These are phyloP conservation scores for Numenius arquata DNA, from an alignment of 2,113 vertebrate genomes.

Conservation along the genomic window DNA sequence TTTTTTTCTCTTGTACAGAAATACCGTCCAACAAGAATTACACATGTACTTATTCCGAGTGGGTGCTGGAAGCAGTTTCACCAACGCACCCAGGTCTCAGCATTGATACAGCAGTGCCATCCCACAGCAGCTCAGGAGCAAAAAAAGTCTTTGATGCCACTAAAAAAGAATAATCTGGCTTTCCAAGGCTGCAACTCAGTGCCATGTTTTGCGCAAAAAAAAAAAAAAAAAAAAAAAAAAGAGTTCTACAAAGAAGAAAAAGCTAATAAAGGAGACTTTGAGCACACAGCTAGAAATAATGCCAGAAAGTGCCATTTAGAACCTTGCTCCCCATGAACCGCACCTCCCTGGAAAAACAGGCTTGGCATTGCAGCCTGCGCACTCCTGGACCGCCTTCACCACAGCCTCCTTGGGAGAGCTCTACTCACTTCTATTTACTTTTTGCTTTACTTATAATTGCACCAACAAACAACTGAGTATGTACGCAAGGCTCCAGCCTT, in stretches of 20 bases:
- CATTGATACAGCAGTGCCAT: background rate
- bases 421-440: background rate
- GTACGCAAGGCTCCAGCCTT: too few species aligned
- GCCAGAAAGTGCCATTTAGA: background rate
- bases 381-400: background rate
- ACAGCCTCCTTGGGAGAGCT: background rate
- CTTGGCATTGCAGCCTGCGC: fast-evolving
- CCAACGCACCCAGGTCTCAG: background rate
- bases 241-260: background rate
- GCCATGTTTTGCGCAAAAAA: background rate
- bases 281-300: background rate
- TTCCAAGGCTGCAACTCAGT: background rate
- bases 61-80: background rate
- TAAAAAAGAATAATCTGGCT: background rate
- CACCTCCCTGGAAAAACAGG: background rate
- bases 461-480: background rate
- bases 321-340: background rate
- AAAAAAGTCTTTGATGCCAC: background rate
- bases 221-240: background rate
- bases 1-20: background rate
- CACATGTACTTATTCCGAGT: background rate
- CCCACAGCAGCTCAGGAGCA: background rate
- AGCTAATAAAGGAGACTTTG: background rate
- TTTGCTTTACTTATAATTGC: background rate
- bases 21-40: background rate